Conservation (phyloP, 2,888 invertebrate genomes). For the Drosophila setosimentum region DNA sequence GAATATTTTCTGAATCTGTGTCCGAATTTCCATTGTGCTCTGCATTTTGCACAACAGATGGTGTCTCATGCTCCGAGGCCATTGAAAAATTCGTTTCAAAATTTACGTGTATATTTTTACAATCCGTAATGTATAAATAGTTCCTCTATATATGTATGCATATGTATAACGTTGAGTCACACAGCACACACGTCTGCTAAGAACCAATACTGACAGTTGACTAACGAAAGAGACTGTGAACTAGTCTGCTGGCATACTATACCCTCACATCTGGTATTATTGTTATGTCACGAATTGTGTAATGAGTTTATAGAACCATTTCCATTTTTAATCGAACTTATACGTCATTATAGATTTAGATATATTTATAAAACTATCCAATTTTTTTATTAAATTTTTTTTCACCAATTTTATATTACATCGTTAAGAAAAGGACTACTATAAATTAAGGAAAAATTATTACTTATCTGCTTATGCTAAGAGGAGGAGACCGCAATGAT, state of each 20-base stretch:
- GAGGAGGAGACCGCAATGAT: neutral
- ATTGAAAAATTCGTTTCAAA: conserved; percentile 43
- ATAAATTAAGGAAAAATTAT: neutral
- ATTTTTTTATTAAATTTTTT: neutral
- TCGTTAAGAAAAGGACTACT: neutral
- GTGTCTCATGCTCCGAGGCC: conserved; percentile 39
- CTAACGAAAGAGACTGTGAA: conserved; percentile 31
- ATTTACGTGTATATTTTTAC: conserved; percentile 47
- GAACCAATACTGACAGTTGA: conserved; percentile 24
- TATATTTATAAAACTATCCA: neutral
- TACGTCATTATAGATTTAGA: neutral
- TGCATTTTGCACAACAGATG: conserved; percentile 26
- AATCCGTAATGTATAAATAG: conserved; percentile 27
- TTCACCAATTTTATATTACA: neutral
- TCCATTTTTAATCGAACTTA: neutral
- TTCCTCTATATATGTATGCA: conserved; percentile 11
- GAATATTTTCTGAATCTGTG: conserved; percentile 86
- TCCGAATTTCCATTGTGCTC: conserved; percentile 29
- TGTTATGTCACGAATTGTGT: neutral
- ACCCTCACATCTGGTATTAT: conserved; percentile 10
- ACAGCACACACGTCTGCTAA: conserved; percentile 37
- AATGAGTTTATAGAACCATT: neutral
- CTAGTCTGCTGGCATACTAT: conserved; percentile 6
- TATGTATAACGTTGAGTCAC: conserved; percentile 5
- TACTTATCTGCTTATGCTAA: no score